Conservation (phyloP, 2,113 vertebrate species). For the Brevimyrus niger region DNA sequence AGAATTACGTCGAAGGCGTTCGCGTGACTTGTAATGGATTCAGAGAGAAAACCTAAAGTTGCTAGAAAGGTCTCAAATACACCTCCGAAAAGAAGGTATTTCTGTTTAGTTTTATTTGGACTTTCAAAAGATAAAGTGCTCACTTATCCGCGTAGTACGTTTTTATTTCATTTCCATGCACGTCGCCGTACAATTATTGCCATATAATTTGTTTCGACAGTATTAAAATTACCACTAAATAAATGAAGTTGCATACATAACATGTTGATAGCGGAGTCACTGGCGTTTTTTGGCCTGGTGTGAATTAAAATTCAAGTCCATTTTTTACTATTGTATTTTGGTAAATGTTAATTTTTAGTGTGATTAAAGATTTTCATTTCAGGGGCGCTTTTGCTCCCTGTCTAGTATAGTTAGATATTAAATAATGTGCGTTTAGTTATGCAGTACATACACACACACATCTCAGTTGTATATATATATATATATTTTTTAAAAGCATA, state of each 20-base stretch:
- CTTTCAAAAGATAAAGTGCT: not conserved
- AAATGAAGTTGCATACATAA: not conserved
- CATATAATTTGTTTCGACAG: not conserved
- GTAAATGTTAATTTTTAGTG: not conserved
- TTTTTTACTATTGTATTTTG: not conserved
- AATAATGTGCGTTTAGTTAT: not conserved
- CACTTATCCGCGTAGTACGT: not conserved
- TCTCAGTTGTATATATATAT: no score
- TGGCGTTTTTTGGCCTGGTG: not conserved
- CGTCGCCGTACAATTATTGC: not conserved
- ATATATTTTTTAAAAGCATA: no score
- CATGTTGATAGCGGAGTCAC: not conserved
- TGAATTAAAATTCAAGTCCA: not conserved
- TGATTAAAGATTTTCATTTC: not conserved
- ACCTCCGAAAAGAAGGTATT: constrained; percentile 1
- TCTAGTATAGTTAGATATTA: not conserved
- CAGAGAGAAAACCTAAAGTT: not conserved
- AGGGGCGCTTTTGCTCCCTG: not conserved
- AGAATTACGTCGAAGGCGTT: not conserved
- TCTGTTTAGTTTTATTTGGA: not conserved
- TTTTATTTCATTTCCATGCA: not conserved
- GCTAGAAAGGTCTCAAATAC: not conserved
- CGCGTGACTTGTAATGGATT: constrained; percentile 12
- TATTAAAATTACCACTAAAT: not conserved
- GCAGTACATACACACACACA: not conserved